phyloP scores from a whole-genome alignment of 2,797 vertebrate species.

The Lacerta bilineata region DNA sequence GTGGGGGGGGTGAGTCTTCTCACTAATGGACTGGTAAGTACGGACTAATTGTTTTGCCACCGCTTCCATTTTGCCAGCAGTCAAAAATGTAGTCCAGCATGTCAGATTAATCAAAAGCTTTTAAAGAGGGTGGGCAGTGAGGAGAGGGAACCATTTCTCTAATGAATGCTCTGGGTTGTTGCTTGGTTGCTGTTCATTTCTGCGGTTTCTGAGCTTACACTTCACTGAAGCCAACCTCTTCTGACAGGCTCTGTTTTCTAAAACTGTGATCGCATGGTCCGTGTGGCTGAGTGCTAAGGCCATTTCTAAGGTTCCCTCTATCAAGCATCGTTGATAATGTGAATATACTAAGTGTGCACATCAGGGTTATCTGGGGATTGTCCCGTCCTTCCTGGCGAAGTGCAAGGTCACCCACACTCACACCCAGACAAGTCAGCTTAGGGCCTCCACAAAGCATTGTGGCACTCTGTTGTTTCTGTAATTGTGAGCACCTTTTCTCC shows the following conservation, averaged over 20 bases:
- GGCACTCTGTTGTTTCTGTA: too few relatives aligned
- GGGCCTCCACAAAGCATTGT: too few relatives aligned
- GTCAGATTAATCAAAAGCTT: slow-evolving; percentile 16
- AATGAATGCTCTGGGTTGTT: neutral
- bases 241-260: neutral
- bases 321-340: neutral
- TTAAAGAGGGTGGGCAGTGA: neutral
- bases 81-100: slow-evolving; percentile 10
- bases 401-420: too few relatives aligned
- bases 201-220: neutral
- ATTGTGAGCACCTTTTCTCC: too few relatives aligned
- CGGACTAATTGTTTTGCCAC: slow-evolving; percentile 30
- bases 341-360: neutral
- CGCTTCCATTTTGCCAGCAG: slow-evolving; percentile 21
- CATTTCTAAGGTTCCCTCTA: neutral
- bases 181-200: neutral
- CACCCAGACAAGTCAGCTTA: too few relatives aligned
- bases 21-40: slow-evolving; percentile 24
- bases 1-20: neutral
- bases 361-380: too few relatives aligned
- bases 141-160: neutral
- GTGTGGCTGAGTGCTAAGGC: neutral
- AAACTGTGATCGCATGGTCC: neutral
- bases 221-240: slow-evolving; percentile 1
- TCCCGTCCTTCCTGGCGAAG: too few relatives aligned